phyloP scores from a whole-genome alignment of 1,140 invertebrate species.

The Bombus soroeensis region DNA sequence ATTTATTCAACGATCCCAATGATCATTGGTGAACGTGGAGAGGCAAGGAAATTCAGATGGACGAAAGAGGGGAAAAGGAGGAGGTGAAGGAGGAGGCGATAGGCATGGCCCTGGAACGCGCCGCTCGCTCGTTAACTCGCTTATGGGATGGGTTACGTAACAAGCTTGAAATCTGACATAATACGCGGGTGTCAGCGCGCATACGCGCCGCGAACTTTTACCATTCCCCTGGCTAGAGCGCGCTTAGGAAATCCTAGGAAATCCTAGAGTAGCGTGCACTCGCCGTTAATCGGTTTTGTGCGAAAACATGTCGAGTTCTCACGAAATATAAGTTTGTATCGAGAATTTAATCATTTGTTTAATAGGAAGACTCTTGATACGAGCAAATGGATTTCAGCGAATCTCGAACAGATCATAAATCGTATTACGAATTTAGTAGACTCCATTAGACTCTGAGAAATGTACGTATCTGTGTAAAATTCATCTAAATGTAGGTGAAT shows the following conservation, averaged over 20 bases:
- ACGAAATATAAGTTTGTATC: not conserved
- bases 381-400: no score
- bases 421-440: no score
- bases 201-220: constrained; percentile 32
- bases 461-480: no score
- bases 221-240: not conserved
- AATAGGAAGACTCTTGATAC: no score
- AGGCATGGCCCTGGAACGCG: constrained; percentile 32
- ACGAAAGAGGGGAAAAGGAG: not conserved
- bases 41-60: not conserved
- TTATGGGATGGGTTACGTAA: constrained; percentile 57
- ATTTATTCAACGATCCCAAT: not conserved
- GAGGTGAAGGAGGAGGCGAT: not conserved
- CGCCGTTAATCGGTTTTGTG: not conserved
- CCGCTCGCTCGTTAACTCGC: constrained; percentile 49
- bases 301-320: not conserved
- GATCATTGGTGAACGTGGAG: not conserved
- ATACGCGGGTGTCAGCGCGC: constrained; percentile 33
- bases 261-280: not conserved
- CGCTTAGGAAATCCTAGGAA: constrained; percentile 36
- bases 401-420: no score
- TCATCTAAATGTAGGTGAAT: not conserved
- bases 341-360: not conserved
- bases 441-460: no score
- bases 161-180: constrained; percentile 51